A percentile compares a stretch with the other conserved stretches of the same genome.
These are phyloP conservation scores for Oreohelix idahoensis DNA, from an alignment of 1,140 invertebrate genomes.

Conservation along the genomic window DNA sequence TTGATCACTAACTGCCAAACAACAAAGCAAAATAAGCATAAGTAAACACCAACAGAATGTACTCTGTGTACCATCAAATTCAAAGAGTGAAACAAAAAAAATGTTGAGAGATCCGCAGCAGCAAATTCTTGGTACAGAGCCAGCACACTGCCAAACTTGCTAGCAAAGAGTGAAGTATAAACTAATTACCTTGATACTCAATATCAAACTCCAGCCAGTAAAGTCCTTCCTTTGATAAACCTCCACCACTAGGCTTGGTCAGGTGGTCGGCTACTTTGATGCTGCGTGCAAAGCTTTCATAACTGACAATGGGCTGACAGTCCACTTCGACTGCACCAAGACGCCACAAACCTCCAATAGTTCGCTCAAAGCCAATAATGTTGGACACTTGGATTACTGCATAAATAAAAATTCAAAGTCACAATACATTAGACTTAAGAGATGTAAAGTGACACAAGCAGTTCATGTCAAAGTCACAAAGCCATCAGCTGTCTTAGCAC, in stretches of 20 bases:
- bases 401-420: conserved; percentile 20
- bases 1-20: no score
- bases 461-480: no score
- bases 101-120: no score
- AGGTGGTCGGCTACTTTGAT: conserved; percentile 40
- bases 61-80: no score
- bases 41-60: no score
- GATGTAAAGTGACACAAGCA: no score
- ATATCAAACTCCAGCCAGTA: conserved; percentile 54
- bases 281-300: conserved; percentile 52
- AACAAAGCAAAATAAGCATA: no score
- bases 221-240: conserved; percentile 46
- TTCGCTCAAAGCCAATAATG: conserved; percentile 57
- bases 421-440: no score
- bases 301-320: conserved; percentile 49
- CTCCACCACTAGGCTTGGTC: conserved; percentile 23
- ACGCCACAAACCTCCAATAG: conserved; percentile 51
- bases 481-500: no score
- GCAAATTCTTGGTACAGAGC: no score
- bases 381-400: conserved; percentile 58
- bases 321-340: conserved; percentile 52
- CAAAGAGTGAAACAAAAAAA: no score
- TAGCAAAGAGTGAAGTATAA: not conserved
- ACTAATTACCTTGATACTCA: conserved; percentile 51
- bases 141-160: no score